These are phyloP conservation scores for Trachelus troglodyta DNA, from an alignment of 2,888 invertebrate species.

Conservation along the genomic window DNA sequence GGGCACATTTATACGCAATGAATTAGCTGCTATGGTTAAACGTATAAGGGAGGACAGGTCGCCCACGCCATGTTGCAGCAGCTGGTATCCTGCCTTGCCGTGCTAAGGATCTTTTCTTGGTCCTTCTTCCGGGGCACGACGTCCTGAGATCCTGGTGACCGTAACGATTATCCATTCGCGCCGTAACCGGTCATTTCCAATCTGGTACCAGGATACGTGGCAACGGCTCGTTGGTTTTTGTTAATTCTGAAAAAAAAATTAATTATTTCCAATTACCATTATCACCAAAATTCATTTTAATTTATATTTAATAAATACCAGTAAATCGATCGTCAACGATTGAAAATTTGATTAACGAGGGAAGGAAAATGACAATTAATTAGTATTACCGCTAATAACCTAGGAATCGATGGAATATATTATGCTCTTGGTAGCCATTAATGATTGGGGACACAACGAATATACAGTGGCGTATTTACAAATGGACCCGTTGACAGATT, in stretches of 20 bases:
- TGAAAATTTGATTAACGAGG: not conserved
- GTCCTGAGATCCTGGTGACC: constrained; percentile 17
- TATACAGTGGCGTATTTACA: not conserved
- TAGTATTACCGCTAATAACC: too few relatives aligned
- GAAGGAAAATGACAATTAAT: not conserved
- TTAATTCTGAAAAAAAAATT: not conserved
- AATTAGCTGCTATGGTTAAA: constrained; percentile 36
- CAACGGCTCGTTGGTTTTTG: not conserved
- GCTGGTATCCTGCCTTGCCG: constrained; percentile 1
- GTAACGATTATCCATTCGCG: constrained; percentile 35
- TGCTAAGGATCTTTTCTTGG: not conserved
- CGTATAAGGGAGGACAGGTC: constrained; percentile 42
- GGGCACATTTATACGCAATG: constrained; percentile 37
- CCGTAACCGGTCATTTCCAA: constrained; percentile 39
- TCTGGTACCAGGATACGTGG: not conserved
- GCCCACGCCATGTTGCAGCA: constrained; percentile 33
- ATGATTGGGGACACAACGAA: not conserved
- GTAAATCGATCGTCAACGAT: not conserved
- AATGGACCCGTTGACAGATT: not conserved
- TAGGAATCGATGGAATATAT: not conserved
- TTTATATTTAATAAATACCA: not conserved
- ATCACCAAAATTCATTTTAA: not conserved
- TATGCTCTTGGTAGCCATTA: not conserved
- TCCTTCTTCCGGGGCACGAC: constrained; percentile 23
- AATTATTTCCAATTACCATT: not conserved